Conservation (phyloP, 2,888 invertebrate genomes). For the Cenopis cana region DNA sequence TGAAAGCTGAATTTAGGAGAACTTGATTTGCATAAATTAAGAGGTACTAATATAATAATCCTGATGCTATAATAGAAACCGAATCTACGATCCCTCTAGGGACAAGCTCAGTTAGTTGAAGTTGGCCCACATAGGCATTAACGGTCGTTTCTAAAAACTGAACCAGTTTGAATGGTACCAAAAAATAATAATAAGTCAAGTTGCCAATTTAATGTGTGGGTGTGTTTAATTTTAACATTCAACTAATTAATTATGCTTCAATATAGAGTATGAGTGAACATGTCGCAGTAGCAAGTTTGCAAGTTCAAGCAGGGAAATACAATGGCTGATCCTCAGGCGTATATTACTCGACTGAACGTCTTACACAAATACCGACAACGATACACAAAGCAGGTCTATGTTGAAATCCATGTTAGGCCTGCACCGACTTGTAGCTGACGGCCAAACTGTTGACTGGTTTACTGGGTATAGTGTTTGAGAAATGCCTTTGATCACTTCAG, state of each 20-base stretch:
- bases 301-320: neutral
- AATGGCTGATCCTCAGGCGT: slow-evolving; percentile 20
- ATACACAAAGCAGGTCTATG: slow-evolving; percentile 3
- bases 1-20: too few relatives aligned
- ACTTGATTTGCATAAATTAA: too few relatives aligned
- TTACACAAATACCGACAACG: slow-evolving; percentile 8
- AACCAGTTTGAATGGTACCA: too few relatives aligned
- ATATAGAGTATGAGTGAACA: slow-evolving; percentile 5
- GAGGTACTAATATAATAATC: too few relatives aligned
- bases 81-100: too few relatives aligned
- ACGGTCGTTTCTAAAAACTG: too few relatives aligned
- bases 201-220: too few relatives aligned
- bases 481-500: neutral
- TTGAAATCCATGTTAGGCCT: slow-evolving; percentile 8
- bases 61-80: too few relatives aligned
- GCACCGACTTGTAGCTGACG: slow-evolving; percentile 3
- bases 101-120: too few relatives aligned
- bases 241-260: slow-evolving; percentile 1
- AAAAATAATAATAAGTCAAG: too few relatives aligned
- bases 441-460: neutral
- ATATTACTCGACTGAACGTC: slow-evolving; percentile 11
- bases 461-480: neutral
- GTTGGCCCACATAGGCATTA: too few relatives aligned
- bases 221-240: neutral
- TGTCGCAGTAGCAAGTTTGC: slow-evolving; percentile 1